Evolutionary conservation across 2,797 vertebrate genomes (phyloP), one percentile per base, ranked within the genome.

Genomic region (Sarcophilus harrisii): DNA sequence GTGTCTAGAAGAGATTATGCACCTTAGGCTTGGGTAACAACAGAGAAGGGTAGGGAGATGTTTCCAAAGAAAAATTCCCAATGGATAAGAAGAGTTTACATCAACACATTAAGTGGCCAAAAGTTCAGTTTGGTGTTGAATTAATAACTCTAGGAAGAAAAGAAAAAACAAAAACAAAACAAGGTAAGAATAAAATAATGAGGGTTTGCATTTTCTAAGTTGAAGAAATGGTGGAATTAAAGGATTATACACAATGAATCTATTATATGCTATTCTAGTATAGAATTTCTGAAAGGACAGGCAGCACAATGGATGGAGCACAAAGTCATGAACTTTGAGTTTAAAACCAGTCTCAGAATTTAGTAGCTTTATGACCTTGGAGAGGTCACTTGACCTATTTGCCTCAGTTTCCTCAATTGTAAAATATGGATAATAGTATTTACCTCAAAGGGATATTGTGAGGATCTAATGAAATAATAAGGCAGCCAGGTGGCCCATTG

Each of bases 41-140:
- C 8, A 49, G 73, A 45, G 21, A 87, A 87, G 21, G 3, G 59
- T 93, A 57, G 90, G 54, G 91, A 97, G 90, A 91, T 94, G 92
- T 58, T 96, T 94, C 38, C 90, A 52, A 91, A 91, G 95, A 96
- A 97, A 95, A 96, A 60, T 3, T 90, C 94, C 60, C 52, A 94
- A 94, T 92, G 45, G 30, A 90, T 93, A 91, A 94, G 94, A 95
- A 93, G 2, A 45, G 57, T 38, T 96, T 87, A 94, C 24, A 52
- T 58, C 32, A 32, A 91, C 45, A 93, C 30, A 90, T 93, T 94
- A 92, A 89, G 95, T 27, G 21, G 38, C 18, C 73, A 81, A 45
- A 81, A 81, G 16, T 38, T 73, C 58, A 59, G 3, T 45, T 87
- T 87, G 73, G 38, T 49, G 38, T 49, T 27, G 73, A 87, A 87